Base-by-base conservation (phyloP, 2,797 vertebrate species). In the Allobates femoralis region DNA sequence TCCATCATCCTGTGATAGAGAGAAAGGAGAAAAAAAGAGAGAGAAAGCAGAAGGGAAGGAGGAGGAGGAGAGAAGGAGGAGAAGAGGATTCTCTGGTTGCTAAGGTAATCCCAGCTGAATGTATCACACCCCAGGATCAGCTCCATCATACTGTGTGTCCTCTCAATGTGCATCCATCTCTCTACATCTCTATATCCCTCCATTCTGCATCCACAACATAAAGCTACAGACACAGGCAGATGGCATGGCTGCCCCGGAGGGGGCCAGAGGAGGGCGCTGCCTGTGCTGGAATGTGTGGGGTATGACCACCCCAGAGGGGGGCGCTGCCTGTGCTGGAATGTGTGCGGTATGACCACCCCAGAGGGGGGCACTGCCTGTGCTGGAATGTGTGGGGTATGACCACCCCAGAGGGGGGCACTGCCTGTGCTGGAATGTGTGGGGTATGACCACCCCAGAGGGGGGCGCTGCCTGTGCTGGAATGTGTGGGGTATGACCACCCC, bases 71-170 rank as follows among this genome's bases (percentile, higher is more conserved):
- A 83, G 19, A 56, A n/a, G 67, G 67, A 41, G 41, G 6, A 86
- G 23, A 79, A 30, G 15, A 2, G 51, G 41, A 41, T 87, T 58
- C 82, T 85, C 41, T 88, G 83, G 86, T 88, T 88, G 86, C 86
- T 85, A 88, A 88, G 86, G 86, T 88, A 88, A 88, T 84, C 81
- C 83, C 82, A 75, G 76, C 82, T 88, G 77, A 85, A 71, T 82
- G 64, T 56, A 82, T 82, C 75, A 74, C 76, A 84, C 71, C 69
- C 66, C 85, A 34, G 51, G 69, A 41, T 56, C 41, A 50, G 64
- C 55, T 62, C 69, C 55, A 34, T 82, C 66, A 55, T 71, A 56
- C 55, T 37, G 28, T 21, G 46, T 67, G 14, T 6, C 46, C n/a
- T 37, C 11, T 37, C 10, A 15, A 19, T 66, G 26, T 79, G 3